Conservation (phyloP, 2,113 vertebrate genomes). For the human (Homo sapiens) region DNA sequence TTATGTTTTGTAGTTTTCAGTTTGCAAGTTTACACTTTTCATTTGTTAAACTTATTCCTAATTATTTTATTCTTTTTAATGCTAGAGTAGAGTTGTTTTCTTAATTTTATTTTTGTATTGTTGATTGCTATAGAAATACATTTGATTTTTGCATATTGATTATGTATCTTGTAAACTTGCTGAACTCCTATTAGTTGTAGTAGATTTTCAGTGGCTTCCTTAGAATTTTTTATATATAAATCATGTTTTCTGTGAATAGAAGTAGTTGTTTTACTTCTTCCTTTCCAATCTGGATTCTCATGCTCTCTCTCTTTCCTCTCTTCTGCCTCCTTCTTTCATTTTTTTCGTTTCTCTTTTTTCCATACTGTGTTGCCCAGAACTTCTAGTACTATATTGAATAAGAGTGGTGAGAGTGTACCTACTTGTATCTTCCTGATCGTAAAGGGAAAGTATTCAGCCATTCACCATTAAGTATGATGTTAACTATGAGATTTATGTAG, state of each 20-base stretch:
- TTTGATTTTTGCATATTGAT: neutral
- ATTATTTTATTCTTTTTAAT: constrained; percentile 10
- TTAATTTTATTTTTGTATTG: neutral
- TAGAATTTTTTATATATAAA: neutral
- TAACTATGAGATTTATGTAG: neutral
- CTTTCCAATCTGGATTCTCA: neutral
- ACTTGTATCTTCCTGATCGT: neutral
- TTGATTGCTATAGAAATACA: neutral
- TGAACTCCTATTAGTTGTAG: neutral
- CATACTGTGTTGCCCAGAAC: neutral
- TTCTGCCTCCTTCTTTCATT: no score
- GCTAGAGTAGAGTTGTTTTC: neutral
- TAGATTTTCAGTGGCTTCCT: neutral
- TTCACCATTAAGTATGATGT: neutral
- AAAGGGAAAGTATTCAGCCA: neutral
- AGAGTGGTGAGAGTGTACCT: neutral
- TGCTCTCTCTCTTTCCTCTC: neutral
- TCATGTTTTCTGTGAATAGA: neutral
- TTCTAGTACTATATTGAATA: neutral
- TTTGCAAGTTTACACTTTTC: neutral
- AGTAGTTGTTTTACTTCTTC: neutral
- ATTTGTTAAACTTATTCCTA: constrained; percentile 16
- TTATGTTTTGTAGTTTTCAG: neutral
- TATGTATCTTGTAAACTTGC: neutral
- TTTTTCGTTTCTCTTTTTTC: neutral